These are phyloP conservation scores for Polymixis flavicincta DNA, from an alignment of 2,888 invertebrate species.

Conservation along the genomic window DNA sequence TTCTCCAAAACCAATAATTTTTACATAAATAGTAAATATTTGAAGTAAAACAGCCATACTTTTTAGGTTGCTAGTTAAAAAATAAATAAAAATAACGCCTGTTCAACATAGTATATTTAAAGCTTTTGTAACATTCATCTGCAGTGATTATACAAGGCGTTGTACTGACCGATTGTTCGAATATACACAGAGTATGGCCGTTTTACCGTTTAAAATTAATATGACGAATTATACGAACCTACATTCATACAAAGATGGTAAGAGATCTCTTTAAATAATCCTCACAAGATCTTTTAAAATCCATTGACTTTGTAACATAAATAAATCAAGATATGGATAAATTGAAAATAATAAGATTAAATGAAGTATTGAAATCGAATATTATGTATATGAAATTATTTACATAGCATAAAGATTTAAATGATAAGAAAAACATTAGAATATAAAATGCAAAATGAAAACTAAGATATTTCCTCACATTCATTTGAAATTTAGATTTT, in stretches of 20 bases:
- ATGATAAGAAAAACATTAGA: slow-evolving; percentile 33
- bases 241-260: slow-evolving; percentile 16
- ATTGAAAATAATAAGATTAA: slow-evolving; percentile 34
- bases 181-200: slow-evolving; percentile 16
- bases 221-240: slow-evolving; percentile 28
- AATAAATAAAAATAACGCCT: slow-evolving; percentile 39
- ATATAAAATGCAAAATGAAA: slow-evolving; percentile 42
- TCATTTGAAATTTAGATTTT: slow-evolving; percentile 53
- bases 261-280: slow-evolving; percentile 45
- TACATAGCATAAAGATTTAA: slow-evolving; percentile 48
- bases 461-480: slow-evolving; percentile 44
- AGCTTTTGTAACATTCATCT: slow-evolving; percentile 34
- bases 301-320: slow-evolving; percentile 26
- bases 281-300: slow-evolving; percentile 34
- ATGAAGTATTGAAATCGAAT: slow-evolving; percentile 33
- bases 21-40: slow-evolving; percentile 39
- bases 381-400: slow-evolving; percentile 49
- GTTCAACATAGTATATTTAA: slow-evolving; percentile 23
- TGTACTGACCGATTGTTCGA: slow-evolving; percentile 9
- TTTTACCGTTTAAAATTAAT: slow-evolving; percentile 35
- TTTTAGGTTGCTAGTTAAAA: slow-evolving; percentile 15
- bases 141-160: background rate
- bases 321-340: slow-evolving; percentile 27
- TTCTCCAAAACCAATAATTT: slow-evolving; percentile 36
- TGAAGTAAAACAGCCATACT: slow-evolving; percentile 42